These are phyloP conservation scores for Diaperis boleti DNA, from an alignment of 2,888 invertebrate species.

Conservation along the genomic window DNA sequence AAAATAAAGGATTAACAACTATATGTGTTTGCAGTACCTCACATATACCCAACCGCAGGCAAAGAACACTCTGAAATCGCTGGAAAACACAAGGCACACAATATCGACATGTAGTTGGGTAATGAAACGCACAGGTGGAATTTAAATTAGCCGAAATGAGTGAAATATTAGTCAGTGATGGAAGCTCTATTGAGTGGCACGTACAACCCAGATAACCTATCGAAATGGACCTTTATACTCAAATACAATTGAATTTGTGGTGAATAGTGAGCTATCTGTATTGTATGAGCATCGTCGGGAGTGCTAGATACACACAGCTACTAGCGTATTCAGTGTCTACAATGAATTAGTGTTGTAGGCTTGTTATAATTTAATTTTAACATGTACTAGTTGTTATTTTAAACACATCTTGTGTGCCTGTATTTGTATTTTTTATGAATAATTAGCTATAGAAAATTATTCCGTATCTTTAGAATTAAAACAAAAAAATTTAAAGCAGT, in stretches of 20 bases:
- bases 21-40: conserved; percentile 74
- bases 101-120: conserved; percentile 51
- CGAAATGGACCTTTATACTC: conserved; percentile 41
- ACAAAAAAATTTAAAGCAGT: too few species aligned
- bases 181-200: conserved; percentile 45
- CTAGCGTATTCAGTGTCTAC: neutral
- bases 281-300: conserved; percentile 30
- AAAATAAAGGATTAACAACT: conserved; percentile 32
- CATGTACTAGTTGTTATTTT: too few species aligned
- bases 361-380: neutral
- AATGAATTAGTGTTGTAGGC: neutral
- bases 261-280: conserved; percentile 42
- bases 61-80: conserved; percentile 86
- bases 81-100: conserved; percentile 69
- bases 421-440: too few species aligned
- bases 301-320: conserved; percentile 10
- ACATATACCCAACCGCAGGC: conserved; percentile 88
- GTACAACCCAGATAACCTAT: conserved; percentile 52
- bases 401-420: too few species aligned
- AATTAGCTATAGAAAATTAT: too few species aligned
- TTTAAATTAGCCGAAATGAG: conserved; percentile 49
- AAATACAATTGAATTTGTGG: conserved; percentile 42
- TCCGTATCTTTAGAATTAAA: too few species aligned
- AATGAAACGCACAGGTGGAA: conserved; percentile 44
- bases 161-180: conserved; percentile 51